Evolutionary conservation across 2,888 invertebrate genomes (phyloP).

Genomic region (Teleiodes luculella): DNA sequence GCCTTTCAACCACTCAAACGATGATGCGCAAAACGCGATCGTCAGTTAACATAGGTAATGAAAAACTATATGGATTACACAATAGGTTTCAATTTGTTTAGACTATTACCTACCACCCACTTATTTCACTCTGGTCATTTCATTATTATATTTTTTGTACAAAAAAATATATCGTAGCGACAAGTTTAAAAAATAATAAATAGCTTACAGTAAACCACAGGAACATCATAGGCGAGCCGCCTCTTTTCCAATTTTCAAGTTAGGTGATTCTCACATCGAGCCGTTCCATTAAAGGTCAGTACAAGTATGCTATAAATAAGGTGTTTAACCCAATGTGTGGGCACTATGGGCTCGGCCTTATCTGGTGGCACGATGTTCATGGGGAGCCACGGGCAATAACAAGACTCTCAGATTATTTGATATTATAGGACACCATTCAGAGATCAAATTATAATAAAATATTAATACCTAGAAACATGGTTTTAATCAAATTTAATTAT

Average conservation of each 20-base stretch:
- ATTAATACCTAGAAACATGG: too few relatives aligned
- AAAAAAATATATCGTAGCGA: too few relatives aligned
- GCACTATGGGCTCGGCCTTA: slow-evolving; percentile 52
- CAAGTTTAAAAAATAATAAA: too few relatives aligned
- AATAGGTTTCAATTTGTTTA: too few relatives aligned
- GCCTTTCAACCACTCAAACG: too few relatives aligned
- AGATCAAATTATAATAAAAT: neutral
- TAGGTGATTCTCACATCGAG: slow-evolving; percentile 20
- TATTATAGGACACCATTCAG: slow-evolving; percentile 14
- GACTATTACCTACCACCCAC: too few relatives aligned
- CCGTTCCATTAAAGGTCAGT: slow-evolving; percentile 55
- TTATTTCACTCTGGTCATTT: too few relatives aligned
- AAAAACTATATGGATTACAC: too few relatives aligned
- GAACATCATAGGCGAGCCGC: neutral
- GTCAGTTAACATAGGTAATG: too few relatives aligned
- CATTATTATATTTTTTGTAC: too few relatives aligned
- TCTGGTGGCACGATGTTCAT: slow-evolving; percentile 53
- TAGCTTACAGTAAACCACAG: neutral
- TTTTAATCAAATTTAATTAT: too few relatives aligned
- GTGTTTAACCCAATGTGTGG: slow-evolving; percentile 71
- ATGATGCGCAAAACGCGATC: too few relatives aligned
- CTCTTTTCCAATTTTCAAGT: slow-evolving; percentile 25
- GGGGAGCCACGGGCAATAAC: slow-evolving; percentile 53
- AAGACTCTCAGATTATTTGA: slow-evolving; percentile 52
- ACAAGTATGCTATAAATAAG: slow-evolving; percentile 67